A percentile compares a stretch with the other conserved stretches of the same genome.
Evolutionary conservation across 2,888 invertebrate species (phyloP).

Genomic region (Acronicta aceris): DNA sequence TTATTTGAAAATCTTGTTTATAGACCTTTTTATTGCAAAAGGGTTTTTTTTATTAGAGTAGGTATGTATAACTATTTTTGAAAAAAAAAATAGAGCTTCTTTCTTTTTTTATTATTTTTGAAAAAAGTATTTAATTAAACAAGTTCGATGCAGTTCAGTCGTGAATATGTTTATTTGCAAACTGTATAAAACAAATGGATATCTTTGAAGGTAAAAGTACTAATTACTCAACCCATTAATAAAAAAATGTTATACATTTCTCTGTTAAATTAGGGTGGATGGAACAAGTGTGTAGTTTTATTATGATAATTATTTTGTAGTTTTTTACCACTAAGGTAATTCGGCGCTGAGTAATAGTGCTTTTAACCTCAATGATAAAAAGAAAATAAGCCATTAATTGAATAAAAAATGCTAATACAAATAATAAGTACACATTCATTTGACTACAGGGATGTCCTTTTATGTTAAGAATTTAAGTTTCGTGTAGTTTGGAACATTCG

Average conservation of each 20-base stretch:
- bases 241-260: neutral
- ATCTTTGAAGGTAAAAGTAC: neutral
- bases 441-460: constrained; percentile 47
- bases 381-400: constrained; percentile 47
- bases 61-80: constrained; percentile 7
- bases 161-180: constrained; percentile 29
- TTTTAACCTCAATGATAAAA: constrained; percentile 3
- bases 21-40: constrained; percentile 13
- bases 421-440: constrained; percentile 41
- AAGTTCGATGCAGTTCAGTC: constrained; percentile 48
- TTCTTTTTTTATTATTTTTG: neutral
- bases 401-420: constrained; percentile 40
- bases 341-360: neutral
- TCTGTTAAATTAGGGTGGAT: neutral
- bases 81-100: neutral
- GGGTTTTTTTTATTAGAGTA: constrained; percentile 16
- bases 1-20: too few relatives aligned
- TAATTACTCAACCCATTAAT: neutral
- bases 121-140: constrained; percentile 11
- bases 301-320: neutral
- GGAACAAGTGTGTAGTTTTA: neutral
- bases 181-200: constrained; percentile 32
- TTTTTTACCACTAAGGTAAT: neutral
- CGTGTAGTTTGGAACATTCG: constrained; percentile 24
- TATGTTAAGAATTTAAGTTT: constrained; percentile 42